Base-by-base conservation (phyloP, 2,888 invertebrate genomes). In the Xanthorhoe spadicearia region DNA sequence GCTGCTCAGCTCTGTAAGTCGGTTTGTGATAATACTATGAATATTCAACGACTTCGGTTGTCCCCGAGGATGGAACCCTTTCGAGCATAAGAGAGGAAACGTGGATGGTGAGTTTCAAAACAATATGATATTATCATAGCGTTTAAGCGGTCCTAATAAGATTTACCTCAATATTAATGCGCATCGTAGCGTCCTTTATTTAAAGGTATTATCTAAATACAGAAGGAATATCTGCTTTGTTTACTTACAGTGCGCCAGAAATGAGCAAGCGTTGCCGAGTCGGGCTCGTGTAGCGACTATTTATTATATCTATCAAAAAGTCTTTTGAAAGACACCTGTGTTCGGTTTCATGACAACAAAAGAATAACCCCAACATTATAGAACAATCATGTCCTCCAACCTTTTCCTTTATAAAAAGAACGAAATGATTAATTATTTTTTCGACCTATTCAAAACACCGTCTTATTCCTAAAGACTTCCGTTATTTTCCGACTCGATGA, bases 151-250 rank as follows among this genome's bases (percentile, higher is more conserved):
- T 86, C 87, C 90, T 93, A 93, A 92, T 92, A 93, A 92, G 92
- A 93, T 93, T 92, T 92, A 87, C 90, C 86, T 92, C 88, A 92
- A 90, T 92, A 91, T 92, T 92, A 90, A 92, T 89, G 87, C 90
- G 90, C 92, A 88, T 89, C 90, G 88, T 76, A 81, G 90, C 86
- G 82, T 90, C 92, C 85, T 90, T 92, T 92, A 92, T 92, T 89
- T 83, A 77, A 80, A 82, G 85, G 89, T 86, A 90, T 91, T 90
- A 88, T 89, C 87, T 87, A 84, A 88, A 87, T 83, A 88, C 82
- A 79, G 79, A 76, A 80, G 80, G 79, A 78, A 79, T 81, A 83
- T 76, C 83, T 81, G 82, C 83, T 82, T 80, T 79, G 79, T 83
- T 83, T 80, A 75, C 79, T 77, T 13, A 43, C 13, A 81, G 77